Conservation (phyloP, 1,140 invertebrate genomes). For the Vollenhovia emeryi region DNA sequence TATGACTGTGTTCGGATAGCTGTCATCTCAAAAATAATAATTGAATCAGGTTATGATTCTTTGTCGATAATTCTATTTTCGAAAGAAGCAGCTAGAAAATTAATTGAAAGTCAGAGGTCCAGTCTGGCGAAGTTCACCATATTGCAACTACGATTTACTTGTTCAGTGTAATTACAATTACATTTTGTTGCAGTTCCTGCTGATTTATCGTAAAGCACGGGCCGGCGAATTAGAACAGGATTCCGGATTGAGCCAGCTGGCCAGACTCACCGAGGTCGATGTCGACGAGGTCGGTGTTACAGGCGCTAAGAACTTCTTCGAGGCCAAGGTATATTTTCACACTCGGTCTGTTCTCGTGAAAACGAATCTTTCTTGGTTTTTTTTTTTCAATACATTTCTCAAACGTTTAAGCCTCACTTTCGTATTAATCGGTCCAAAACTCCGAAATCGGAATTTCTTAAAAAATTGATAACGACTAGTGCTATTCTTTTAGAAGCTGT, state of each 20-base stretch:
- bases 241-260: conserved; percentile 93
- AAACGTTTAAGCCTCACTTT: not conserved
- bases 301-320: conserved; percentile 96
- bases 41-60: not conserved
- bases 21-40: not conserved
- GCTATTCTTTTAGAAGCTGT: not conserved
- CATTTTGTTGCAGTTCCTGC: conserved; percentile 88
- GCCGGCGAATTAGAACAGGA: conserved; percentile 93
- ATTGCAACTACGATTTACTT: conserved; percentile 14
- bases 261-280: conserved; percentile 93
- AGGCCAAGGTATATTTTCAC: conserved; percentile 90
- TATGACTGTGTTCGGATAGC: not conserved
- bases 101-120: not conserved
- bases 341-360: not conserved
- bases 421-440: not conserved
- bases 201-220: conserved; percentile 95
- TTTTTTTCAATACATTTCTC: conserved; percentile 3
- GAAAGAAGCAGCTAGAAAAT: not conserved
- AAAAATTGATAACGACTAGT: not conserved
- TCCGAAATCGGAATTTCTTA: not conserved
- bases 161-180: conserved; percentile 36
- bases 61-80: not conserved
- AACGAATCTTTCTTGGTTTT: not conserved
- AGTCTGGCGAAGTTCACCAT: not conserved
- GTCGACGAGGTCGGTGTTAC: conserved; percentile 95